Percentiles rank a stretch among this genome's conserved stretches.
These are phyloP conservation scores for Austrofundulus limnaeus DNA, from an alignment of 2,113 vertebrate species.

Conservation along the genomic window DNA sequence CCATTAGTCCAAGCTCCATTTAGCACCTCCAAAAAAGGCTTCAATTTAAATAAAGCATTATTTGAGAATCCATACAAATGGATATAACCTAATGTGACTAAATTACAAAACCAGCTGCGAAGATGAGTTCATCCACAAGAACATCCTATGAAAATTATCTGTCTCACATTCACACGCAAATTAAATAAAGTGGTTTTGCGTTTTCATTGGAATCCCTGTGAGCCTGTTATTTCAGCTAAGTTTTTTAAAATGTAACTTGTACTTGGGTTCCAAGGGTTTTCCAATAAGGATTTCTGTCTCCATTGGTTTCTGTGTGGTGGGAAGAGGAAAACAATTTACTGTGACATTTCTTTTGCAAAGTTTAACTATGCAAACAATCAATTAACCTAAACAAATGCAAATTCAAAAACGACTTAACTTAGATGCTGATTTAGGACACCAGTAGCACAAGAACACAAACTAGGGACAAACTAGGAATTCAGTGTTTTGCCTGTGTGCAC, in stretches of 20 bases:
- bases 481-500: neutral
- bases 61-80: neutral
- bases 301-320: neutral
- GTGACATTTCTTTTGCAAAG: neutral
- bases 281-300: constrained; percentile 1
- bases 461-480: neutral
- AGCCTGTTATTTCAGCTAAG: constrained; percentile 10
- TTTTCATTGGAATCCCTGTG: neutral
- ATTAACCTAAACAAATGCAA: neutral
- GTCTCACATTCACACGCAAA: constrained; percentile 1
- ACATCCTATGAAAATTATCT: constrained; percentile 3
- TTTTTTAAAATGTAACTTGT: constrained; percentile 7
- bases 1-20: neutral
- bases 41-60: neutral
- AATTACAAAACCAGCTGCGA: neutral
- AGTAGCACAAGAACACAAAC: neutral
- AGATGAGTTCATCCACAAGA: constrained; percentile 3
- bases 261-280: constrained; percentile 8
- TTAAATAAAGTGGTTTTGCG: constrained; percentile 4
- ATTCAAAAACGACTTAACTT: neutral
- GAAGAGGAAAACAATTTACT: constrained; percentile 3
- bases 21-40: neutral
- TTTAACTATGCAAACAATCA: constrained; percentile 9
- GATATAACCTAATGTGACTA: neutral
- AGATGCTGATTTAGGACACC: neutral